These are phyloP conservation scores for Euplexia lucipara DNA, from an alignment of 2,888 invertebrate genomes.

Conservation along the genomic window DNA sequence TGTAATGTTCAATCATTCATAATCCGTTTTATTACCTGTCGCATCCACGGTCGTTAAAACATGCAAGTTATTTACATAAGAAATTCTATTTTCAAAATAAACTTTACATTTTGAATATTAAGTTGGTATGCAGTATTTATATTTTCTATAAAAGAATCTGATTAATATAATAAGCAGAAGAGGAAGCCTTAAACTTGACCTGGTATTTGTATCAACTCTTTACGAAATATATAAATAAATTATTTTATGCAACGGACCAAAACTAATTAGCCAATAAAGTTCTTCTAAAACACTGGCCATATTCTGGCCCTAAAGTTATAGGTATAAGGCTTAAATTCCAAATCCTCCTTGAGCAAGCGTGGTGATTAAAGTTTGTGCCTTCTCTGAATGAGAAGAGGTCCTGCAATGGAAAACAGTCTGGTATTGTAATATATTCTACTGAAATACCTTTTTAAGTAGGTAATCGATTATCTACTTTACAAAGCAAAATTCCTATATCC, in stretches of 20 bases:
- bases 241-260: neutral
- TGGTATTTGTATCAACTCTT: neutral
- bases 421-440: too few species aligned
- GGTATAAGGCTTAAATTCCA: neutral
- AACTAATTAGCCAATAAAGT: neutral
- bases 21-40: conserved; percentile 36
- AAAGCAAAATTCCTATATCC: too few species aligned
- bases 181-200: neutral
- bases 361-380: too few species aligned
- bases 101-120: conserved; percentile 12
- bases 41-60: conserved; percentile 16
- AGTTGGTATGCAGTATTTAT: conserved; percentile 1
- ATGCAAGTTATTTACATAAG: conserved; percentile 30
- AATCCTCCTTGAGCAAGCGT: too few species aligned
- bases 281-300: neutral
- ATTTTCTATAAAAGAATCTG: conserved; percentile 16
- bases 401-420: too few species aligned
- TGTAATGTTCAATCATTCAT: conserved; percentile 24
- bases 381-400: too few species aligned
- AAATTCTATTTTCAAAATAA: conserved; percentile 14
- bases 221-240: neutral
- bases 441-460: too few species aligned
- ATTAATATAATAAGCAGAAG: neutral
- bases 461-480: too few species aligned
- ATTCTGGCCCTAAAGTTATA: too few species aligned